A percentile compares a stretch with the other conserved stretches of the same genome.
These are phyloP conservation scores for Eulemur mongoz DNA, from an alignment of 2,797 vertebrate species.

Conservation along the genomic window DNA sequence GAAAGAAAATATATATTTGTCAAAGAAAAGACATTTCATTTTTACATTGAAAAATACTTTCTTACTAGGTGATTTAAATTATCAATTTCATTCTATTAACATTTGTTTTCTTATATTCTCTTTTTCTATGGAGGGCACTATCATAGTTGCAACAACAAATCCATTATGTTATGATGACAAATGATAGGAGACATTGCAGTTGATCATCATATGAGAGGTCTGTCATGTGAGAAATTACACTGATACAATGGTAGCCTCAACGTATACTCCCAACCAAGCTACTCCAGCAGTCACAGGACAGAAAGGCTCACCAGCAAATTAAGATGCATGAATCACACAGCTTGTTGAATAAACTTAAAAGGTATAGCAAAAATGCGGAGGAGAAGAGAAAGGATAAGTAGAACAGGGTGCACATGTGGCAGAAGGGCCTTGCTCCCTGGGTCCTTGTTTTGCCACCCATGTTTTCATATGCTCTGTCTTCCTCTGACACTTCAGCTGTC, in stretches of 20 bases:
- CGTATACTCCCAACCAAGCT: background rate
- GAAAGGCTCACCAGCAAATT: background rate
- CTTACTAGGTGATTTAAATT: background rate
- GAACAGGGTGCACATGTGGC: background rate
- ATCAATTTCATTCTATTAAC: background rate
- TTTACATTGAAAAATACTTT: constrained; percentile 33
- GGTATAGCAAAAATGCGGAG: background rate
- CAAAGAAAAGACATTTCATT: constrained; percentile 5
- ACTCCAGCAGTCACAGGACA: background rate
- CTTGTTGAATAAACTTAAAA: background rate
- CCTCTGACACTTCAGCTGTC: background rate
- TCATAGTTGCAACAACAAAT: background rate
- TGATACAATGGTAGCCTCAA: background rate
- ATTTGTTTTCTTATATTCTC: background rate
- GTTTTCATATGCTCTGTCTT: background rate
- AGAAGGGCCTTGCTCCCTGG: background rate
- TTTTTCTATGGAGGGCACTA: background rate
- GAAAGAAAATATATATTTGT: constrained; percentile 30
- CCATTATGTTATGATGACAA: background rate
- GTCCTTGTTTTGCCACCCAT: background rate
- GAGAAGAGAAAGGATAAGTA: background rate
- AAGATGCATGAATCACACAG: background rate
- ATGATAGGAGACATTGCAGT: background rate
- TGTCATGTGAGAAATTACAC: background rate
- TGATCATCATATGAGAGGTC: background rate